A percentile compares a stretch with the other conserved stretches of the same genome.
These are phyloP conservation scores for Apolygus lucorum DNA, from an alignment of 1,140 invertebrate genomes.

Conservation along the genomic window DNA sequence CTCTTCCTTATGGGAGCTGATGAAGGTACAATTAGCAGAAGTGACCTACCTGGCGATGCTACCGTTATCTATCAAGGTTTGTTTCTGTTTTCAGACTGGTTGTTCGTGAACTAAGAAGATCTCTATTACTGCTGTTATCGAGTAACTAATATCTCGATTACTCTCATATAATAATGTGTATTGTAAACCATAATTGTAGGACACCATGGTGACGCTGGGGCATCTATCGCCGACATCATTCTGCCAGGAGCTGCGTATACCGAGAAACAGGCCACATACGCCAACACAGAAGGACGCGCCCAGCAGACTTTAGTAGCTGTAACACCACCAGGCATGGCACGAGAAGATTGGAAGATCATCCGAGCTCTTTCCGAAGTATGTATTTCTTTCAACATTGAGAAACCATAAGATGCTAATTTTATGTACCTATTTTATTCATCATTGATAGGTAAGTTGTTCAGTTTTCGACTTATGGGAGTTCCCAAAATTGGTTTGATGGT, in stretches of 20 bases:
- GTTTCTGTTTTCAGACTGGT: neutral
- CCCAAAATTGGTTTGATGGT: too few species aligned
- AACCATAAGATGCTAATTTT: too few species aligned
- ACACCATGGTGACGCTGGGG: conserved; percentile 92
- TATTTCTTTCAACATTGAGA: too few species aligned
- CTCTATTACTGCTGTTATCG: neutral
- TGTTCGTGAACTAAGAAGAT: conserved; percentile 4
- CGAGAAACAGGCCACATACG: conserved; percentile 93
- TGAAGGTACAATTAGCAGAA: conserved; percentile 64
- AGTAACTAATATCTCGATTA: too few species aligned
- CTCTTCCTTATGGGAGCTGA: conserved; percentile 91
- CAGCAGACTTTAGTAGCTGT: conserved; percentile 87
- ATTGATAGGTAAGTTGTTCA: too few species aligned
- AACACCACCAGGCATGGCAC: conserved; percentile 85
- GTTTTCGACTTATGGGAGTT: too few species aligned
- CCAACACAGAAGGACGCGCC: conserved; percentile 95
- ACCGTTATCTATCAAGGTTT: conserved; percentile 88
- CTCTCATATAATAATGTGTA: too few species aligned
- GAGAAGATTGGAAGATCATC: conserved; percentile 98
- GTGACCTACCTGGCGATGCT: conserved; percentile 70
- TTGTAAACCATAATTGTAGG: conserved; percentile 46
- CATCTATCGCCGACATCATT: conserved; percentile 84
- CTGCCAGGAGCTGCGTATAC: conserved; percentile 97
- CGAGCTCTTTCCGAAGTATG: conserved; percentile 69
- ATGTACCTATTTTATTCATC: too few species aligned